These are phyloP conservation scores for Flabesymbios commensalis DNA, from an alignment of 2,888 invertebrate species.

Conservation along the genomic window DNA sequence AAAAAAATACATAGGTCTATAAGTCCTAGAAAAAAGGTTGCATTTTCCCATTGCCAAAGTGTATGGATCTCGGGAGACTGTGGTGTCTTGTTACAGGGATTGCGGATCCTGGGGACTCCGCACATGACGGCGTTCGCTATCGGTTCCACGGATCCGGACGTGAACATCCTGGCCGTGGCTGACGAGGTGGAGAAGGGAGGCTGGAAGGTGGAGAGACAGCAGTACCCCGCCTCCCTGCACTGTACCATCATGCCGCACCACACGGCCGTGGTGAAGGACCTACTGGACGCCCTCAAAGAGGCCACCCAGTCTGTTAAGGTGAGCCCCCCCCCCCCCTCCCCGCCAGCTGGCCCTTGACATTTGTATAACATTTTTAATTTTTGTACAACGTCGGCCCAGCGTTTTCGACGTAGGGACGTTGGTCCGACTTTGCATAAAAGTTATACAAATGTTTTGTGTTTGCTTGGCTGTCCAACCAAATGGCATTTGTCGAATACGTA, in stretches of 20 bases:
- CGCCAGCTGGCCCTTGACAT: neutral
- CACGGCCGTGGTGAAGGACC: constrained; percentile 38
- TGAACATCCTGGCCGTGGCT: constrained; percentile 52
- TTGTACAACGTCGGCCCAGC: no score
- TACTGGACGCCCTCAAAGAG: constrained; percentile 41
- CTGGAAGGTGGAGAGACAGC: constrained; percentile 55
- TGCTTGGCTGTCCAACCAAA: no score
- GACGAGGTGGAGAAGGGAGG: constrained; percentile 56
- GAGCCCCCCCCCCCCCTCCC: no score
- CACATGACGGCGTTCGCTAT: constrained; percentile 54
- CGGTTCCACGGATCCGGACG: constrained; percentile 43
- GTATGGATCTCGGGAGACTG: no score
- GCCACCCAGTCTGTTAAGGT: constrained; percentile 44
- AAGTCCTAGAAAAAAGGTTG: no score
- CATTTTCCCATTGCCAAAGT: no score
- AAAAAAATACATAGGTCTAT: no score
- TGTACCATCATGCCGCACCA: constrained; percentile 55
- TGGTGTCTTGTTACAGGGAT: constrained; percentile 41
- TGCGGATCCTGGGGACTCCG: constrained; percentile 52
- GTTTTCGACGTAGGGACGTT: no score
- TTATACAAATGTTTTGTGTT: no score
- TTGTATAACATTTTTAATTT: neutral
- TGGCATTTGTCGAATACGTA: no score
- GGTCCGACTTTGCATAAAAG: no score
- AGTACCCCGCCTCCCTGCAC: constrained; percentile 50